A percentile compares a stretch with the other conserved stretches of the same genome.
Conservation (phyloP, 2,797 vertebrate genomes). For the Molossus alvarezi region DNA sequence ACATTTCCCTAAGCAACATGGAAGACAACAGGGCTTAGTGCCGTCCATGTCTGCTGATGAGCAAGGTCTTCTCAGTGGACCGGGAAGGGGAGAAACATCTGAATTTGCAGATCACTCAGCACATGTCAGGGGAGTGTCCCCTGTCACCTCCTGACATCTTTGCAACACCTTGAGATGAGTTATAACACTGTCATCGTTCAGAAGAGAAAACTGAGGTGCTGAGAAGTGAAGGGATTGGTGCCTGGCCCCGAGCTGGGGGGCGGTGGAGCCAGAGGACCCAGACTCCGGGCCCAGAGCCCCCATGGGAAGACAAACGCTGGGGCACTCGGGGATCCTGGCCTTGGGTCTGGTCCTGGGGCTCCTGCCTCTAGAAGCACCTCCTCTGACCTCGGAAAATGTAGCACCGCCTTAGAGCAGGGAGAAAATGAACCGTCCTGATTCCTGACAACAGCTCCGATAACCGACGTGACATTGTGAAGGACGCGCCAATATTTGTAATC, state of each 20-base stretch:
- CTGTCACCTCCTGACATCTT: background rate
- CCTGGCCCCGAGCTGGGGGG: background rate
- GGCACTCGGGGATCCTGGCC: background rate
- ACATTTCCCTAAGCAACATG: background rate
- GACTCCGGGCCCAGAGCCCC: background rate
- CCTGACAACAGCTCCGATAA: slow-evolving; percentile 79
- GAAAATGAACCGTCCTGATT: slow-evolving; percentile 78
- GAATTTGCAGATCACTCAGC: background rate
- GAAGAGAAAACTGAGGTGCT: background rate
- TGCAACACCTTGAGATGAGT: background rate
- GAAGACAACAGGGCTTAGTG: background rate
- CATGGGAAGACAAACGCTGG: fast-evolving
- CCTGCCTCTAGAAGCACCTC: background rate
- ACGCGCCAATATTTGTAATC: slow-evolving; percentile 82
- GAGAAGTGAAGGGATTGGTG: background rate
- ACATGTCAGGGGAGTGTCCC: background rate
- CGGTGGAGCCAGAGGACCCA: background rate
- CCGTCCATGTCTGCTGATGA: background rate
- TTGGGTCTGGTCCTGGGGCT: background rate
- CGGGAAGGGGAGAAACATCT: background rate
- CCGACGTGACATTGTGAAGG: slow-evolving; percentile 86
- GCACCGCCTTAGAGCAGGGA: slow-evolving; percentile 17
- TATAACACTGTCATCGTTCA: background rate
- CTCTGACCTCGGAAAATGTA: background rate
- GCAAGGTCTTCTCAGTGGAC: background rate